These are phyloP conservation scores for Gryllus longicercus DNA, from an alignment of 2,888 invertebrate genomes.

Conservation along the genomic window DNA sequence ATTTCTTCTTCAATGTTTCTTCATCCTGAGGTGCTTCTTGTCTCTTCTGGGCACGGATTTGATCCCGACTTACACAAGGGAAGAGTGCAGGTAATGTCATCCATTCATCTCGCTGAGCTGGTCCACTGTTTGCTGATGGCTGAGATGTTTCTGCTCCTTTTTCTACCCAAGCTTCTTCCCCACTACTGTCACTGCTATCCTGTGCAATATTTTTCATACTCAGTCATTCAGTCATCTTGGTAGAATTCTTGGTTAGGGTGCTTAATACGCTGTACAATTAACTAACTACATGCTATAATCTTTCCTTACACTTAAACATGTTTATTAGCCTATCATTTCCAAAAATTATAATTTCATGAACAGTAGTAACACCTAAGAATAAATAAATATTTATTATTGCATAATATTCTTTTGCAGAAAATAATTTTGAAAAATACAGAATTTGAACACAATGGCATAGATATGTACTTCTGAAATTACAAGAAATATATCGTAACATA, in stretches of 20 bases:
- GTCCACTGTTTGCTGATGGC: conserved; percentile 22
- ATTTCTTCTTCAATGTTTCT: conserved; percentile 49
- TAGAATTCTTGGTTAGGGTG: too few species aligned
- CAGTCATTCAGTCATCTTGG: too few species aligned
- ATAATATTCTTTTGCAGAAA: too few species aligned
- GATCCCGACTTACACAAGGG: conserved; percentile 45
- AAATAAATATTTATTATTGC: too few species aligned
- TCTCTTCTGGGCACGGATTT: not conserved
- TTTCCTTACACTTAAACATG: not conserved
- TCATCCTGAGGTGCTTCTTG: conserved; percentile 11
- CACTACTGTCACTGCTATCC: conserved; percentile 35
- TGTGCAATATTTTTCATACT: not conserved
- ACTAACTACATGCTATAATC: too few species aligned
- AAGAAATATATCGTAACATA: too few species aligned
- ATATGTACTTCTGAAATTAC: too few species aligned
- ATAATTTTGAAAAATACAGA: too few species aligned
- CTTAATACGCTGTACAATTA: too few species aligned
- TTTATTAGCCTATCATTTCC: not conserved
- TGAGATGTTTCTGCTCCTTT: conserved; percentile 42
- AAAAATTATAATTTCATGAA: not conserved
- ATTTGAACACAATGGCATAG: too few species aligned
- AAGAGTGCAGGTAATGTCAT: conserved; percentile 64
- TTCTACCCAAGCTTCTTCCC: conserved; percentile 62
- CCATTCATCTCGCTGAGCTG: conserved; percentile 68
- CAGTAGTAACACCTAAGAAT: too few species aligned